Base-by-base conservation (phyloP, 2,888 invertebrate genomes). In the Bombylius discolor region DNA sequence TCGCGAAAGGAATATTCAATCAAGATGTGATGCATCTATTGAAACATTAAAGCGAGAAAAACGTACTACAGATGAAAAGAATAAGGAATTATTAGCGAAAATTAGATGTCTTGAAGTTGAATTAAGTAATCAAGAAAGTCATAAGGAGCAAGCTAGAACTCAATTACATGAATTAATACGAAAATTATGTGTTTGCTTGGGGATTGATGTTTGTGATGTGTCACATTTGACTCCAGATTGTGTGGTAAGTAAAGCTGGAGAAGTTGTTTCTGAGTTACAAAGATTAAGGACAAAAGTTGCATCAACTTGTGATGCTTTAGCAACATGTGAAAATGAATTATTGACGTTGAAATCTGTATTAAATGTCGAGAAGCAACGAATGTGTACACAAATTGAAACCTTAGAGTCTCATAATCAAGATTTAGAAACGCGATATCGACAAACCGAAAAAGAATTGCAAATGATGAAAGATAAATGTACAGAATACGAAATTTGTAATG, bases 31-130 rank as follows among this genome's bases (percentile, higher is more conserved):
- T 65, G 79, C 84, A 58, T 81, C 85, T 4, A 76, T 88, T 49
- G 85, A 87, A 67, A 83, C 86, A 0, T 72, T 88, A 52, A 86
- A 88, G 64, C 79, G 89, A 58, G 90, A 87, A 64, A 81, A 81
- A 60, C 81, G 83, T 33, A 76, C 76, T 62, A 80, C 84, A 63
- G 89, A 88, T 67, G 89, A 90, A 52, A 84, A 85, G 67, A 79
- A 81, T 47, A 85, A 87, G 63, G 89, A 90, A 62, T 73, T 87
- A 53, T 84, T 88, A 64, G 82, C 84, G 65, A 87, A 86, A 68
- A 75, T 87, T 49, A 79, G 87, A 49, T 80, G 81, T 58, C 73
- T 89, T 46, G 89, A 90, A 70, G 69, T 84, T 52, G 86, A 84
- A 60, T 79, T 87, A 56, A 79, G 81, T 59, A 80, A 80, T 59